Conservation (phyloP, 2,113 vertebrate species). For the Strigops habroptila region DNA sequence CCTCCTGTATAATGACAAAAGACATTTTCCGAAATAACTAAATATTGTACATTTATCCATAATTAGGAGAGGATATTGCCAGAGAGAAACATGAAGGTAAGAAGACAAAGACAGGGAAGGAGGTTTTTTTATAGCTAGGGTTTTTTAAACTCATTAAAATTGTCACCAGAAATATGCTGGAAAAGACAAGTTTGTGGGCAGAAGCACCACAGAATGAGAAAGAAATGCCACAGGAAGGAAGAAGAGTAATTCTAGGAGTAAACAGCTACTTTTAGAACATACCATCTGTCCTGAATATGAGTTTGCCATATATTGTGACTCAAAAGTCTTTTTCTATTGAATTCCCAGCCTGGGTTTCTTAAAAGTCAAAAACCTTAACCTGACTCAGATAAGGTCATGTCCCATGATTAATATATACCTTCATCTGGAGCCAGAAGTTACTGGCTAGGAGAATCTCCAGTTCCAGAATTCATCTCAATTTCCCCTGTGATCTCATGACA, state of each 20-base stretch:
- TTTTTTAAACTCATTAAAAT: not conserved
- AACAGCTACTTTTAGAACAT: slow-evolving; percentile 60
- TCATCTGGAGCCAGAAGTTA: not conserved
- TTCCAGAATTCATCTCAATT: not conserved
- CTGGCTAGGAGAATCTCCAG: not conserved
- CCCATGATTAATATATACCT: not conserved
- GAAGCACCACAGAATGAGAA: slow-evolving; percentile 17
- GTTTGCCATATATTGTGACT: slow-evolving; percentile 9
- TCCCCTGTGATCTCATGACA: not conserved
- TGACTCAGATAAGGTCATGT: not conserved
- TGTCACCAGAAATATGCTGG: slow-evolving; percentile 33
- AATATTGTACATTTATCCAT: not conserved
- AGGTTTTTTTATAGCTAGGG: not conserved
- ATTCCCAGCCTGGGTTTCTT: not conserved
- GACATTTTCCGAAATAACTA: not conserved
- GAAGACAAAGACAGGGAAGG: not conserved
- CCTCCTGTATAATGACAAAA: not conserved
- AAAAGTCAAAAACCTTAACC: not conserved
- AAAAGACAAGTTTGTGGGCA: slow-evolving; percentile 52
- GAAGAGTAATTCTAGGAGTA: slow-evolving; percentile 61
- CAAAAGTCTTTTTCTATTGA: not conserved
- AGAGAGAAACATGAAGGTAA: not conserved
- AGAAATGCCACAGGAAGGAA: slow-evolving; percentile 59
- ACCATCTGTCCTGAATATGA: slow-evolving; percentile 46
- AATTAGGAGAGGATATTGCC: not conserved